Percentiles rank a stretch among this genome's conserved stretches.
phyloP scores from a whole-genome alignment of 2,888 invertebrate genomes.

The Leptura quadrifasciata region DNA sequence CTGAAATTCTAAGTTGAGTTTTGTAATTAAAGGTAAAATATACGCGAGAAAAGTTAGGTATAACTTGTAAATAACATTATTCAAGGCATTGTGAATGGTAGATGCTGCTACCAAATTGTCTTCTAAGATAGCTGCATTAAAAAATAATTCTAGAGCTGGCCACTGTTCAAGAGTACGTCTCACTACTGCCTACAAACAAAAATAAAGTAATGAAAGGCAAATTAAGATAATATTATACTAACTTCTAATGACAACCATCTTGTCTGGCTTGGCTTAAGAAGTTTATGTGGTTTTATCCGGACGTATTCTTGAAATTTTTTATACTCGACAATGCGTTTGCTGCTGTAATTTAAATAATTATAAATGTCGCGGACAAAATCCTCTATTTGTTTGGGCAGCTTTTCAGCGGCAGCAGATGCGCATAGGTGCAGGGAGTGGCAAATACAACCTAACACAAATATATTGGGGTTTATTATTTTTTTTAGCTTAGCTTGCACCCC shows the following conservation, averaged over 20 bases:
- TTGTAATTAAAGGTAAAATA: no score
- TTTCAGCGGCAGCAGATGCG: constrained; percentile 59
- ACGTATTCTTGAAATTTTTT: constrained; percentile 61
- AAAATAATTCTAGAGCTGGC: constrained; percentile 21
- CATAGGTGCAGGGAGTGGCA: constrained; percentile 62
- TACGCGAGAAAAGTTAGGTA: constrained; percentile 30
- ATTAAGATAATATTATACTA: background rate
- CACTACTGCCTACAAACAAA: constrained; percentile 21
- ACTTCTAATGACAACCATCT: constrained; percentile 61
- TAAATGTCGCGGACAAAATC: constrained; percentile 58
- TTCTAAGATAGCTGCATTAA: background rate
- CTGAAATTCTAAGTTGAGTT: no score
- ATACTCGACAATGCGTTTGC: constrained; percentile 59
- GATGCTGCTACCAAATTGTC: background rate
- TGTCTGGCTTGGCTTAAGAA: constrained; percentile 61
- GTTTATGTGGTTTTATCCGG: constrained; percentile 59
- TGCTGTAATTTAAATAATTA: constrained; percentile 61
- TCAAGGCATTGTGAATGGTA: background rate
- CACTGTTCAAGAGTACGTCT: constrained; percentile 35
- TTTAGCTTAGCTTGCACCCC: constrained; percentile 56
- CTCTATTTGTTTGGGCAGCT: constrained; percentile 59
- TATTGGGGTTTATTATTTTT: constrained; percentile 49
- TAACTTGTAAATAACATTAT: constrained; percentile 3
- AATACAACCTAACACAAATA: constrained; percentile 61
- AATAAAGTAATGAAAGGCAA: background rate